Evolutionary conservation across 2,797 vertebrate species (phyloP), one percentile per base, ranked within the genome.

Genomic region (Poeciliopsis turneri): DNA sequence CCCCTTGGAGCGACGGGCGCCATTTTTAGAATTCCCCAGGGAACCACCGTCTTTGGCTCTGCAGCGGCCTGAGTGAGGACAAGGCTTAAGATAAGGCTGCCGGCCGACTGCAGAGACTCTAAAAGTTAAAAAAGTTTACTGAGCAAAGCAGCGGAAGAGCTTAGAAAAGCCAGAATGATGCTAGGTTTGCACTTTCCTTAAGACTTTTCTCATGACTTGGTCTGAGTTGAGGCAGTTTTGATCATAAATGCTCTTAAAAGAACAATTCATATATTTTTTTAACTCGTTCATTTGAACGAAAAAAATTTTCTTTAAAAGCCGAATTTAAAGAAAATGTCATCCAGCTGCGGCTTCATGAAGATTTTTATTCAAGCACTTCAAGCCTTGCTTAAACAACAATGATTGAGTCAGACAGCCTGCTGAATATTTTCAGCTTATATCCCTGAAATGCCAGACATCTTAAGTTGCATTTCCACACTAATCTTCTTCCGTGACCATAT

Each of bases 401-500:
- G 72, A 68, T 68, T 75, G 77, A 85, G 78, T 79, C 46, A 73
- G 77, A 86, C 82, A 66, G 86, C 86, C 77, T 80, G 75, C 76
- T 83, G 76, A 90, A 89, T 92, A 81, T 92, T 93, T 91, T 91
- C 64, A 57, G 69, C 75, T 70, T 84, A 90, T 92, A 92, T 91
- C 91, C 89, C 88, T 79, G 61, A 89, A 92, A 93, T 64, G 76
- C 82, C 89, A 93, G 82, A 90, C 89, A 82, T 92, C 80, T 95
- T 88, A 92, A 87, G 90, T 93, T 94, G 87, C 84, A 89, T 86
- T 91, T 93, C 86, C 81, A 87, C 73, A 53, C 86, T 95, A 94
- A 95, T 95, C 92, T 90, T 80, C 87, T 87, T 93, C 85, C 30
- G 39, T 81, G 72, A 90, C 92, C 89, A 87, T 89, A 89, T 93